Conservation (phyloP, 1,140 invertebrate species). For the Drosophila sp. region DNA sequence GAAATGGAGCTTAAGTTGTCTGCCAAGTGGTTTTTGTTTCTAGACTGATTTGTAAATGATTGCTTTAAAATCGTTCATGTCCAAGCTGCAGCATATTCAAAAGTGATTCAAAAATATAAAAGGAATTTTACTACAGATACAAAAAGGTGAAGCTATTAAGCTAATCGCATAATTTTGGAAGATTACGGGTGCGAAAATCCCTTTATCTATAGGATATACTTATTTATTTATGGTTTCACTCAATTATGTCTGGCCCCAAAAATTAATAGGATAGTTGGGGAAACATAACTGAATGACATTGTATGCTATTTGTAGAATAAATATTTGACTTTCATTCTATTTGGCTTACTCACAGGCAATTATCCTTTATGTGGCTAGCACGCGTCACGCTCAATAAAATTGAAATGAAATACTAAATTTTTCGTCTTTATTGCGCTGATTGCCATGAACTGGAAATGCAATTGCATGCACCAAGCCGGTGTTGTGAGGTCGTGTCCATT, state of each 20-base stretch:
- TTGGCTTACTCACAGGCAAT: constrained; percentile 53
- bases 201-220: too few species aligned
- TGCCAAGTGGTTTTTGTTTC: constrained; percentile 46
- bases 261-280: neutral
- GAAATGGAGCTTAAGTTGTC: constrained; percentile 15
- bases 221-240: too few species aligned
- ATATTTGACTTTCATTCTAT: constrained; percentile 31
- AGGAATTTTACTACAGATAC: neutral
- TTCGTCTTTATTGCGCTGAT: constrained; percentile 67
- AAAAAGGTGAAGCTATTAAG: neutral
- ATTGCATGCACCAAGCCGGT: constrained; percentile 56
- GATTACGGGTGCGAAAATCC: too few species aligned
- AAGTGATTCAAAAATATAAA: neutral
- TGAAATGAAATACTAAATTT: constrained; percentile 76
- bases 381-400: constrained; percentile 69
- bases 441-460: constrained; percentile 77
- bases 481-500: constrained; percentile 2
- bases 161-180: too few species aligned
- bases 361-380: constrained; percentile 62
- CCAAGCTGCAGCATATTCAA: neutral
- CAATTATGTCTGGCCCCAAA: neutral
- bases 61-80: neutral
- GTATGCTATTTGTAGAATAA: constrained; percentile 4
- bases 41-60: constrained; percentile 41
- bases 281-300: neutral